These are phyloP conservation scores for Odontomyia ornata DNA, from an alignment of 2,888 invertebrate species.

Conservation along the genomic window DNA sequence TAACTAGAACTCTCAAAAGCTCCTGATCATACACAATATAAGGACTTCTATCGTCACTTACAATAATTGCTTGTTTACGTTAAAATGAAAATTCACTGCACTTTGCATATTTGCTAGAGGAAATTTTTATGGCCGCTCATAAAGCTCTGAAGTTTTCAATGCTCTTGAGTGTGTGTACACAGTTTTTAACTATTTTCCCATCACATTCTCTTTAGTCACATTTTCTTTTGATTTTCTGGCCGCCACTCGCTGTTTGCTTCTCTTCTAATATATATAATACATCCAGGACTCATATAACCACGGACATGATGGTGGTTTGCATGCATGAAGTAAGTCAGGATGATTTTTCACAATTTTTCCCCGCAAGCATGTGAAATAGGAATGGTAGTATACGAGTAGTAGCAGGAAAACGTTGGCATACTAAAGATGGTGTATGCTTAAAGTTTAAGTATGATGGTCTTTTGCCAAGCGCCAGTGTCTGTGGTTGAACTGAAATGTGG, in stretches of 20 bases:
- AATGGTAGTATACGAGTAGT: not conserved
- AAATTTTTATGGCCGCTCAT: conserved; percentile 39
- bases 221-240: too few relatives aligned
- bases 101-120: conserved; percentile 43
- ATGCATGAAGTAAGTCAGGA: conserved; percentile 15
- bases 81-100: conserved; percentile 43
- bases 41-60: conserved; percentile 27
- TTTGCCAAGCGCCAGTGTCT: not conserved
- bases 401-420: not conserved
- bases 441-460: not conserved
- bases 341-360: conserved; percentile 11
- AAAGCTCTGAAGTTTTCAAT: conserved; percentile 3
- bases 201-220: not conserved
- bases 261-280: not conserved
- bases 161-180: not conserved
- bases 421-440: not conserved
- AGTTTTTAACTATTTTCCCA: not conserved
- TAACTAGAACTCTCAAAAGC: too few relatives aligned
- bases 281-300: not conserved
- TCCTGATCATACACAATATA: not conserved
- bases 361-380: not conserved
- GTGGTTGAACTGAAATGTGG: not conserved
- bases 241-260: not conserved
- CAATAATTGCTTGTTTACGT: conserved; percentile 44
- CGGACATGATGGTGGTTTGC: not conserved